A percentile compares a stretch with the other conserved stretches of the same genome.
These are phyloP conservation scores for Hermatobates lingyangjiaoensis DNA, from an alignment of 1,140 invertebrate genomes.

Conservation along the genomic window DNA sequence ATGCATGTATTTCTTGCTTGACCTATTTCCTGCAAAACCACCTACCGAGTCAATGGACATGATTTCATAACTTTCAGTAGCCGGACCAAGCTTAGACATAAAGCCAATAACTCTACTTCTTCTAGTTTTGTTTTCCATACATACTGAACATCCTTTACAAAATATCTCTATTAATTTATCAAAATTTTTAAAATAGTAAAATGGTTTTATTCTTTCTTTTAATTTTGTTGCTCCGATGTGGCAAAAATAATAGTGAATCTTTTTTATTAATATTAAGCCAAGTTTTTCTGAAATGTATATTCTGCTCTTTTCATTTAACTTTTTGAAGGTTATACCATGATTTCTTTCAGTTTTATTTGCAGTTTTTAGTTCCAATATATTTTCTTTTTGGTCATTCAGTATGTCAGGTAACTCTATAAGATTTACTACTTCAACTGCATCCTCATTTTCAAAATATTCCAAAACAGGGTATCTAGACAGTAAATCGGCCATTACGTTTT, in stretches of 20 bases:
- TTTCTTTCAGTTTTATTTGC: constrained; percentile 5
- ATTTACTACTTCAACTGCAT: constrained; percentile 4
- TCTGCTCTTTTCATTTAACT: constrained; percentile 6
- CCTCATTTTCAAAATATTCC: constrained; percentile 7
- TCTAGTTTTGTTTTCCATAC: constrained; percentile 22
- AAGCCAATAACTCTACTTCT: constrained; percentile 14
- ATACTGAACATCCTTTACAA: constrained; percentile 20
- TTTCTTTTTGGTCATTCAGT: not conserved
- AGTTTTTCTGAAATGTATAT: constrained; percentile 4
- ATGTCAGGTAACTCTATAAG: not conserved
- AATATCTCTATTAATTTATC: constrained; percentile 11
- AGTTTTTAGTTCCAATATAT: not conserved
- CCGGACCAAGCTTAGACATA: constrained; percentile 21
- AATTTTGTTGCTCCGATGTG: constrained; percentile 6
- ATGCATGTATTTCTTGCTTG: constrained; percentile 9
- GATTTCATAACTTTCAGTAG: constrained; percentile 22
- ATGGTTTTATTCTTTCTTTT: constrained; percentile 3
- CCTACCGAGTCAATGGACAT: constrained; percentile 15
- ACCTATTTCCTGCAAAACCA: constrained; percentile 6
- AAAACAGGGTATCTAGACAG: constrained; percentile 5
- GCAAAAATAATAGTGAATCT: constrained; percentile 4
- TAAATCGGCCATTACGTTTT: constrained; percentile 7
- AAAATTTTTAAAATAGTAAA: constrained; percentile 8
- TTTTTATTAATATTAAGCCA: constrained; percentile 5
- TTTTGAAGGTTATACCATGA: not conserved